Evolutionary conservation across 2,797 vertebrate species (phyloP), one percentile per base, ranked within the genome.

Genomic region (Petrocephalus schoutedeni): DNA sequence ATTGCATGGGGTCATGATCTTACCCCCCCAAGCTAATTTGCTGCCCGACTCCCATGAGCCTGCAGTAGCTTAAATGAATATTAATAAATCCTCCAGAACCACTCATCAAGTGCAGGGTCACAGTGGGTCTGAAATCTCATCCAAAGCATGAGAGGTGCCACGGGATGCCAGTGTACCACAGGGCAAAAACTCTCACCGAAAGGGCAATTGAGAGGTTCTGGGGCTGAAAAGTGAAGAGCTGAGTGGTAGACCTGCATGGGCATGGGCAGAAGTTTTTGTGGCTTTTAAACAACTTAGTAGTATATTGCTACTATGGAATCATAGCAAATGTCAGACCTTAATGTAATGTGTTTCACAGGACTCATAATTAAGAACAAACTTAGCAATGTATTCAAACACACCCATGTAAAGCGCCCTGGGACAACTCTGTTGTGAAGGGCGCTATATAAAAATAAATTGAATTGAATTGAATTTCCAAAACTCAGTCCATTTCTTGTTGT

Each of bases 1-100:
- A 80, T 80, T 80, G 74, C 71, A 80, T 41, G 74, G 74, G 74
- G 74, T 80, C 41, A 45, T 49, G 74, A 80, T 49, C 74, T 80
- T 16, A 45, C 7, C 41, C 7, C 45, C 36, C 36, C 45, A 36
- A n/a, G 36, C 2, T 49, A 80, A 80, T 80, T 80, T 49, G 16
- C 74, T 49, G 16, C 36, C 74, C 2, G n/a, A n/a, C 3, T 3
- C 2, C 74, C 41, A 80, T 80, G 16, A 49, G 16, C 74, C 49
- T 49, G 41, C 1, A 49, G 16, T 9, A 80, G 16, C 36, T 49
- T n/a, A 80, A 77, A 77, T 77, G 36, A 77, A 77, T 77, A 32
- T 67, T 12, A 67, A 71, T 36, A 36, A 12, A 36, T 71, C 32
- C 28, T 41, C 32, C 28, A 16, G 28, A 36, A 36, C 28, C 32